phyloP scores from a whole-genome alignment of 2,888 invertebrate species.

The Plagiodera versicolora region DNA sequence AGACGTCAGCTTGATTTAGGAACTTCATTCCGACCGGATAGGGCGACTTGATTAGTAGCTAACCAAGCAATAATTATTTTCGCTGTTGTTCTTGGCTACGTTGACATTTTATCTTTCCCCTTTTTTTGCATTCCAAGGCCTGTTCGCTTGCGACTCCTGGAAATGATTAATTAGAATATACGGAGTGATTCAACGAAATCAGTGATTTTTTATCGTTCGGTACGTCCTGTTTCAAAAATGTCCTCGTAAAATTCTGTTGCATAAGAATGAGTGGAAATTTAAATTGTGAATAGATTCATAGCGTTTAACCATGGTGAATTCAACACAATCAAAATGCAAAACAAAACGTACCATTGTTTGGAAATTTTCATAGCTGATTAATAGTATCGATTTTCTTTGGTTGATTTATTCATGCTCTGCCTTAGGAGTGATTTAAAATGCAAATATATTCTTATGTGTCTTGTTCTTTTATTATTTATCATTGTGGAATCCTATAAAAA shows the following conservation, averaged over 20 bases:
- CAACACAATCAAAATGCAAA: conserved; percentile 14
- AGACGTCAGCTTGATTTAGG: conserved; percentile 13
- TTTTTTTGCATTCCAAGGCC: neutral
- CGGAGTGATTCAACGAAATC: too few species aligned
- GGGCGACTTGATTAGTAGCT: conserved; percentile 16
- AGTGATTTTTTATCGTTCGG: neutral
- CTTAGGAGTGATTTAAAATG: conserved; percentile 26
- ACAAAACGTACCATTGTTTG: conserved; percentile 21
- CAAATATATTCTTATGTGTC: conserved; percentile 19
- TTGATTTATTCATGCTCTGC: conserved; percentile 25
- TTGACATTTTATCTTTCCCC: conserved; percentile 4
- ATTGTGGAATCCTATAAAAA: neutral
- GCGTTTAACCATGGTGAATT: neutral
- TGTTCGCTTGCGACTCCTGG: neutral
- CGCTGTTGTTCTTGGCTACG: conserved; percentile 9
- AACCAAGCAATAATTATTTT: conserved; percentile 12
- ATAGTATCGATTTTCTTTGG: conserved; percentile 13
- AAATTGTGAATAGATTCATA: neutral
- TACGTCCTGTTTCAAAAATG: neutral
- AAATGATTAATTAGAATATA: neutral
- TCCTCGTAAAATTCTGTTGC: neutral
- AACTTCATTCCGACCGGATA: conserved; percentile 4
- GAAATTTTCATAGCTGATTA: conserved; percentile 29
- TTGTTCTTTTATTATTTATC: neutral
- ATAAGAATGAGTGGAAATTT: neutral